Conservation (phyloP, 2,888 invertebrate species). For the Rhingia campestris region DNA sequence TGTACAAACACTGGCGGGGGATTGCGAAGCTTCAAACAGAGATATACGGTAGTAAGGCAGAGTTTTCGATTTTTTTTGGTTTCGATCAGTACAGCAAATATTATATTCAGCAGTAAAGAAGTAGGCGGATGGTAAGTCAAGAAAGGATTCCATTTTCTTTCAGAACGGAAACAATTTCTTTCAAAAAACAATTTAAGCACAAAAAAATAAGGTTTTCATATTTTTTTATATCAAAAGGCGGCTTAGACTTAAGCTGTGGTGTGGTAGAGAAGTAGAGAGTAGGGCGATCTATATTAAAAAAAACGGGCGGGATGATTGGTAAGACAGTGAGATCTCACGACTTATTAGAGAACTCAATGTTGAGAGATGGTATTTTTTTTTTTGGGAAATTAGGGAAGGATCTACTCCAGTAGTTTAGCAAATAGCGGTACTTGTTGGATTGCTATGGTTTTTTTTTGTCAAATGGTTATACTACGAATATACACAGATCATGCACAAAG, state of each 20-base stretch:
- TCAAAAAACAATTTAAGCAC: conserved; percentile 72
- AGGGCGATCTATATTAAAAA: not conserved
- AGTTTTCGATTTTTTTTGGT: conserved; percentile 37
- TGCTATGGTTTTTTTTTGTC: conserved; percentile 28
- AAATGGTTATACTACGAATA: conserved; percentile 13
- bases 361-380: conserved; percentile 27
- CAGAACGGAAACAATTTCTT: conserved; percentile 53
- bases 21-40: conserved; percentile 74
- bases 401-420: conserved; percentile 63
- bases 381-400: not conserved
- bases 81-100: conserved; percentile 65
- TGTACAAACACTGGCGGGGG: conserved; percentile 72
- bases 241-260: conserved; percentile 49
- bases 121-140: conserved; percentile 65
- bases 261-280: conserved; percentile 53
- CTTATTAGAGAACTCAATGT: conserved; percentile 53
- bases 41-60: conserved; percentile 68
- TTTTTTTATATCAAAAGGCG: conserved; percentile 50
- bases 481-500: conserved; percentile 73
- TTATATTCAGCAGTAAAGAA: conserved; percentile 64
- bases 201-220: conserved; percentile 20
- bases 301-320: conserved; percentile 12
- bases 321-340: conserved; percentile 52
- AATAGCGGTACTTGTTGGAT: conserved; percentile 60
- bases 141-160: conserved; percentile 57